These are phyloP conservation scores for Hydrozoanthus gracilis DNA, from an alignment of 92 coral and sea anemone genomes.

Conservation along the genomic window DNA sequence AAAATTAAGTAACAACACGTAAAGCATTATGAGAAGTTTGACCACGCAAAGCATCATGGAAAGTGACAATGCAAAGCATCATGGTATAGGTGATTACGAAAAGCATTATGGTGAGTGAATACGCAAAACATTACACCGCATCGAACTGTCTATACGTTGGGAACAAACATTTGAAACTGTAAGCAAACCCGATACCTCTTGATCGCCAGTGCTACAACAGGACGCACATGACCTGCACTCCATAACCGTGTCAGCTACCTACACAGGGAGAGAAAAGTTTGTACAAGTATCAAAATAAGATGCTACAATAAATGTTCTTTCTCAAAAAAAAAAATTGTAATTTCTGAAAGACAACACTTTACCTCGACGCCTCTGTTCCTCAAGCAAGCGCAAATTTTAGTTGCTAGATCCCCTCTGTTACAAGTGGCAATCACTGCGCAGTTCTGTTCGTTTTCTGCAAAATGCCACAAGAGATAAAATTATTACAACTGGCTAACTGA, in stretches of 20 bases:
- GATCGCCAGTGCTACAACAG: neutral
- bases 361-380: conserved; percentile 39
- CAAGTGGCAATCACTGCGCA: conserved; percentile 22
- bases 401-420: neutral
- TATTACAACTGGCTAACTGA: neutral
- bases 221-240: conserved; percentile 9
- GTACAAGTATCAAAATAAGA: neutral
- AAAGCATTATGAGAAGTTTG: too few species aligned
- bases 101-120: too few species aligned
- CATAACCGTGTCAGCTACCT: conserved; percentile 22
- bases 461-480: neutral
- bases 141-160: too few species aligned
- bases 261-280: neutral
- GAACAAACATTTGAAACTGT: too few species aligned
- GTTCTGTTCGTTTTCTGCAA: conserved; percentile 26
- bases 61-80: too few species aligned
- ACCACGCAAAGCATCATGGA: too few species aligned
- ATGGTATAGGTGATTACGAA: too few species aligned
- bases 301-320: neutral
- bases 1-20: too few species aligned
- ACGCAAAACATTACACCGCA: too few species aligned
- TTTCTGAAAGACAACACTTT: neutral
- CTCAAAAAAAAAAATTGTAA: neutral
- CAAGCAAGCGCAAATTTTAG: conserved; percentile 3
- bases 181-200: neutral